These are phyloP conservation scores for Drosophila melanogaster DNA, from an alignment of 1,140 invertebrate species.

Conservation along the genomic window DNA sequence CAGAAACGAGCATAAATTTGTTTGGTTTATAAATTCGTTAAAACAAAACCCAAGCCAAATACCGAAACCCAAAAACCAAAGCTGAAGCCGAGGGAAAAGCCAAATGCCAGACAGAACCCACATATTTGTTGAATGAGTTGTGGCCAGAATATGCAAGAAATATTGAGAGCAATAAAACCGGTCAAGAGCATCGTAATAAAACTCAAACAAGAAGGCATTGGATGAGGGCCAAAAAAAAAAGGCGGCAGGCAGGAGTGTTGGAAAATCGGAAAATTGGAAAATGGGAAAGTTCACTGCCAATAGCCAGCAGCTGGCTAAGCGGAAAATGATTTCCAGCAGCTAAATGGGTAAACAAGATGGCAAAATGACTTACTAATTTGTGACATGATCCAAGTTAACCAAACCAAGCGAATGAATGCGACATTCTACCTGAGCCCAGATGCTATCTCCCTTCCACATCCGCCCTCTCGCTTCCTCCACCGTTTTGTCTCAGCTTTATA, in stretches of 20 bases:
- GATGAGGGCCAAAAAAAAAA: background rate
- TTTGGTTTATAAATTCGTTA: conserved; percentile 67
- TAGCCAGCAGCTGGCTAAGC: conserved; percentile 14
- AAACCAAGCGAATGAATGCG: conserved; percentile 54
- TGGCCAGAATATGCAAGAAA: conserved; percentile 42
- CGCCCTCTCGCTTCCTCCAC: background rate
- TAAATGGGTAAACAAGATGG: conserved; percentile 52
- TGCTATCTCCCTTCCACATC: conserved; percentile 16
- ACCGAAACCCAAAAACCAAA: conserved; percentile 10
- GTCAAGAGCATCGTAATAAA: conserved; percentile 51
- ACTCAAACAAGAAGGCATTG: conserved; percentile 40
- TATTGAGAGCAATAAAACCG: conserved; percentile 51
- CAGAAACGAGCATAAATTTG: conserved; percentile 29
- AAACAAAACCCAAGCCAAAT: conserved; percentile 49
- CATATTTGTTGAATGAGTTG: conserved; percentile 39
- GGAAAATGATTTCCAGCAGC: conserved; percentile 37
- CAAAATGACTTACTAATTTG: conserved; percentile 80
- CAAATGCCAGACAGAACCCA: conserved; percentile 40
- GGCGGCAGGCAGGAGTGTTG: background rate
- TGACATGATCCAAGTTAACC: conserved; percentile 78
- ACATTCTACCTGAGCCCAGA: conserved; percentile 43
- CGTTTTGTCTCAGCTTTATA: conserved; percentile 22
- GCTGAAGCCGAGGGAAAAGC: conserved; percentile 41
- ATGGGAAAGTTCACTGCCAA: conserved; percentile 25
- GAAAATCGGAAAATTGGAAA: background rate